Evolutionary conservation across 2,113 vertebrate genomes (phyloP).

Genomic region (Naja naja): DNA sequence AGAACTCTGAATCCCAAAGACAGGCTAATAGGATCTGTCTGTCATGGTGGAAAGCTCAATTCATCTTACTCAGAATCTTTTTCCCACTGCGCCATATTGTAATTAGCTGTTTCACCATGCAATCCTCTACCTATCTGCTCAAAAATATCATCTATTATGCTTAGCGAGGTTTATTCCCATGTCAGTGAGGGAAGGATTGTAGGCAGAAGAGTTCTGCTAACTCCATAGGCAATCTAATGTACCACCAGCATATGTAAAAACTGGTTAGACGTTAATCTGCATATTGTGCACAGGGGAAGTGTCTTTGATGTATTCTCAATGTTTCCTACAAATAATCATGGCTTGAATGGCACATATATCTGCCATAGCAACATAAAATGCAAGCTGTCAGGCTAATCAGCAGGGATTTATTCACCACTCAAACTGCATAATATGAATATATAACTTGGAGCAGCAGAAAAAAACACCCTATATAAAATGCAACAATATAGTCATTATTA

Average conservation of each 20-base stretch:
- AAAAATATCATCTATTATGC: background rate
- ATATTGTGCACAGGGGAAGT: background rate
- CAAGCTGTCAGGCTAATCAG: background rate
- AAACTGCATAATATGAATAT: background rate
- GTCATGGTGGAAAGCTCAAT: conserved; percentile 8
- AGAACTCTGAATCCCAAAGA: conserved; percentile 7
- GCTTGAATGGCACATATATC: background rate
- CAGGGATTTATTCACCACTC: background rate
- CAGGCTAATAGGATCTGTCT: conserved; percentile 24
- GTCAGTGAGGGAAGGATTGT: background rate
- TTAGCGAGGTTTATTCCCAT: background rate
- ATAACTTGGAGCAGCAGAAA: background rate
- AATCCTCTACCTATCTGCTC: background rate
- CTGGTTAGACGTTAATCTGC: background rate
- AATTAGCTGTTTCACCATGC: background rate
- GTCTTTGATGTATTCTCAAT: background rate
- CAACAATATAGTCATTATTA: conserved; percentile 16
- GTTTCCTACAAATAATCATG: background rate
- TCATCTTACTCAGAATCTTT: conserved; percentile 26
- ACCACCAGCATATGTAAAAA: background rate
- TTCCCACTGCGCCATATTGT: background rate
- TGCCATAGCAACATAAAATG: background rate
- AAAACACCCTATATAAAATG: background rate
- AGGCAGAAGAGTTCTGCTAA: background rate
- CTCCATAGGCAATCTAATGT: background rate